These are phyloP conservation scores for Tachypleus tridentatus DNA, from an alignment of 1,140 invertebrate genomes.

Conservation along the genomic window DNA sequence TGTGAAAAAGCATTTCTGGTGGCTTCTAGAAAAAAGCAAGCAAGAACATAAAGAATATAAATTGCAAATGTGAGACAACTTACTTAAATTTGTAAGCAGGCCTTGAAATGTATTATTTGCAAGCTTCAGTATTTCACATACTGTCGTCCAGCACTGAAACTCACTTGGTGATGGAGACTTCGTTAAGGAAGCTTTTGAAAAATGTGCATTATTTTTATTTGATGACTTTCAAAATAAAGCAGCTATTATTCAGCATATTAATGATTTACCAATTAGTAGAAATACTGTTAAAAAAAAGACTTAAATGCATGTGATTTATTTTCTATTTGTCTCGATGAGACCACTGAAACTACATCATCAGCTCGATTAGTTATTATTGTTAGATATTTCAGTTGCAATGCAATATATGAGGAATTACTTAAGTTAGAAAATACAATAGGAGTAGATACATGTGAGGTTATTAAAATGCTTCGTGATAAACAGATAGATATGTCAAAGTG, in stretches of 20 bases:
- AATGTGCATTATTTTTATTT: conserved; percentile 1
- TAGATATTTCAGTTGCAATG: neutral
- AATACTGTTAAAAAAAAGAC: neutral
- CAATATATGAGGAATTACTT: neutral
- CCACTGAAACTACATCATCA: neutral
- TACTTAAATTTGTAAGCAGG: neutral
- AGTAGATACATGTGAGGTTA: neutral
- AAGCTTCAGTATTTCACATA: neutral
- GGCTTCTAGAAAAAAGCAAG: neutral
- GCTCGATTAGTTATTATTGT: neutral
- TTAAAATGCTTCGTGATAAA: neutral
- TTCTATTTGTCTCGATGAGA: neutral
- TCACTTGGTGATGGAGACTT: neutral
- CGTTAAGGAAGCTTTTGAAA: neutral
- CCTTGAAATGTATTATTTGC: neutral
- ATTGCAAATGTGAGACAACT: neutral
- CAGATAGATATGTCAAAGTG: neutral
- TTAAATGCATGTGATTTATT: neutral
- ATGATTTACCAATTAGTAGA: conserved; percentile 1
- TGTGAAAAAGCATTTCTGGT: neutral
- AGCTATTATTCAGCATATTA: neutral
- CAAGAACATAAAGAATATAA: neutral
- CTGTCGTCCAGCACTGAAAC: neutral
- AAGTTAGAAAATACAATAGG: neutral
- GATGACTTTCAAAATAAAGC: neutral